These are phyloP conservation scores for Halocynthia aurantium DNA, from an alignment of 23 tunicate genomes.

Conservation along the genomic window DNA sequence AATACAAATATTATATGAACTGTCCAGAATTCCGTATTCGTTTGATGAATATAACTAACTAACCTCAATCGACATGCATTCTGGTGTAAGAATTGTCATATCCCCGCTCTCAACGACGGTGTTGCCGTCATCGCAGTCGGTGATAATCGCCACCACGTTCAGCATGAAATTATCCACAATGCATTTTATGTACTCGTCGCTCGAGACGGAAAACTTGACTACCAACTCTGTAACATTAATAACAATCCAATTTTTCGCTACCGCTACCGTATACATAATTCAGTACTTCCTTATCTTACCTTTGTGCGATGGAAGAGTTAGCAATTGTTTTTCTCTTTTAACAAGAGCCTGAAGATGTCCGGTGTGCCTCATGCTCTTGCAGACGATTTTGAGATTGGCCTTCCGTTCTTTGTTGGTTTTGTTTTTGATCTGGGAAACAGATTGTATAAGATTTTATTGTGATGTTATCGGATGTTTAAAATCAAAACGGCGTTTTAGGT, in stretches of 20 bases:
- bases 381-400: not conserved
- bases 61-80: slow-evolving; percentile 27
- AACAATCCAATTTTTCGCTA: not conserved
- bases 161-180: slow-evolving; percentile 54
- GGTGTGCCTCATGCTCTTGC: not conserved
- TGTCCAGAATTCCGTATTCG: not conserved
- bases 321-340: not conserved
- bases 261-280: not conserved
- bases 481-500: too few relatives aligned
- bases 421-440: not conserved
- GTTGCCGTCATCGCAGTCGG: slow-evolving; percentile 29
- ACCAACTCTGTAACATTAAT: slow-evolving; percentile 11
- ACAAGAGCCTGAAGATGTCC: not conserved
- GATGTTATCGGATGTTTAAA: not conserved
- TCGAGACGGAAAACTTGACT: slow-evolving; percentile 15
- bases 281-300: not conserved
- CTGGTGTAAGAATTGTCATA: slow-evolving; percentile 35
- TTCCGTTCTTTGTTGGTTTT: not conserved
- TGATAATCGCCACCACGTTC: slow-evolving; percentile 25
- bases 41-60: not conserved
- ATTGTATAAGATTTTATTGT: not conserved
- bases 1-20: not conserved
- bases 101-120: slow-evolving; percentile 37
- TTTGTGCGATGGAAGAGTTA: not conserved
- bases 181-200: slow-evolving; percentile 39